A percentile compares a stretch with the other conserved stretches of the same genome.
Conservation (phyloP, 2,797 vertebrate genomes). For the Parauchenoglanis ngamensis region DNA sequence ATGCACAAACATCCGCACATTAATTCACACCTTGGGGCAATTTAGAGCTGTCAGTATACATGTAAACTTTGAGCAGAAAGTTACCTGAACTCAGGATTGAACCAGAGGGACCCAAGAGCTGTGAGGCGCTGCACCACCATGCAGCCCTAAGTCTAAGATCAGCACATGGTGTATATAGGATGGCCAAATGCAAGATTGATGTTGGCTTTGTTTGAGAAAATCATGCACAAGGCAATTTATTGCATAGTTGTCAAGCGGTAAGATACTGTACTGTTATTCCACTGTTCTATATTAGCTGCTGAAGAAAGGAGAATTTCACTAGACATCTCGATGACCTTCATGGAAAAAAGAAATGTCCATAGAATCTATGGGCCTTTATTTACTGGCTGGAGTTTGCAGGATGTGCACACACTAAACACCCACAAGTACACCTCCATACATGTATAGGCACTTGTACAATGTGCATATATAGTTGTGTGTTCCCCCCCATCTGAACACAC, state of each 20-base stretch:
- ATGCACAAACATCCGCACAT: neutral
- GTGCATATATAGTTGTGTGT: constrained; percentile 35
- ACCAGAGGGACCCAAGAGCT: neutral
- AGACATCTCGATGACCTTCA: constrained; percentile 37
- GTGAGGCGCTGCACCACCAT: neutral
- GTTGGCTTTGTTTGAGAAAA: constrained; percentile 14
- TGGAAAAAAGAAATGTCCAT: constrained; percentile 28
- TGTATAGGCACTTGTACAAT: constrained; percentile 27
- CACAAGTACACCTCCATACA: constrained; percentile 24
- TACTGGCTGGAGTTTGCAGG: constrained; percentile 40
- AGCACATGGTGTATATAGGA: constrained; percentile 2
- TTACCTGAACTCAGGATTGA: neutral
- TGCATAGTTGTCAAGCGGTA: constrained; percentile 14
- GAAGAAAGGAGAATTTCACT: constrained; percentile 24
- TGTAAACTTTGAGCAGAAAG: neutral
- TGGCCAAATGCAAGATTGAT: constrained; percentile 30
- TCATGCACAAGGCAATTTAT: constrained; percentile 25
- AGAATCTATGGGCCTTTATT: constrained; percentile 38
- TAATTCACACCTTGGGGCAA: neutral
- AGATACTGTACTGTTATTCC: constrained; percentile 6
- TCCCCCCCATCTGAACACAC: constrained; percentile 29
- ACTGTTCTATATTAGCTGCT: constrained; percentile 23
- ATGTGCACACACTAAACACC: constrained; percentile 42
- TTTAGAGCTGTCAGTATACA: neutral
- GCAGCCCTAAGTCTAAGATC: neutral